phyloP scores from a whole-genome alignment of 2,797 vertebrate genomes.

The Xenops minutus region DNA sequence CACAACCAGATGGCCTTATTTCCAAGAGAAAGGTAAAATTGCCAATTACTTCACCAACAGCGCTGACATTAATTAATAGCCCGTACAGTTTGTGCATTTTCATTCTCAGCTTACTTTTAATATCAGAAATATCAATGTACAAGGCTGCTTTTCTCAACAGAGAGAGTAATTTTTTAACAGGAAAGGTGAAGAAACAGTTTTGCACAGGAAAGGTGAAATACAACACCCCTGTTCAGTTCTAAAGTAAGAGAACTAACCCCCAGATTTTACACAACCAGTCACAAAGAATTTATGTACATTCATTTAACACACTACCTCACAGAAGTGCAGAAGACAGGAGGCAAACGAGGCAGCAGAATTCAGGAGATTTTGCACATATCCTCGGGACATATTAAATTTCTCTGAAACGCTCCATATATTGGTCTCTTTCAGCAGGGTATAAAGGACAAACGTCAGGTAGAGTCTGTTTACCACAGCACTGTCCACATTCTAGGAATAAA shows the following conservation, averaged over 20 bases:
- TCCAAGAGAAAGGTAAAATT: not conserved
- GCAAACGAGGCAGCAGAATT: conserved; percentile 88
- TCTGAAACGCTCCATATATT: conserved; percentile 88
- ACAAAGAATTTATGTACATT: not conserved
- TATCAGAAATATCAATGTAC: not conserved
- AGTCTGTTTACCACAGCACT: conserved; percentile 78
- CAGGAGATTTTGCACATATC: conserved; percentile 89
- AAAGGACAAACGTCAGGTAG: conserved; percentile 88
- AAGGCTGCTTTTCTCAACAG: not conserved
- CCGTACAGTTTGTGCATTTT: not conserved
- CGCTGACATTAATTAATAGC: not conserved
- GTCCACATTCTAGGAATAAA: conserved; percentile 79
- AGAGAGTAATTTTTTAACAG: not conserved
- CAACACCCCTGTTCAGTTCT: not conserved
- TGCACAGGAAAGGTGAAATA: not conserved
- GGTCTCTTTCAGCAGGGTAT: conserved; percentile 85
- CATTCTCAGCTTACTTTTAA: not conserved
- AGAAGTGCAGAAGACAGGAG: conserved; percentile 91
- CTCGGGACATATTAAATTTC: conserved; percentile 86
- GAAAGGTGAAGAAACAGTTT: not conserved
- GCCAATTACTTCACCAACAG: not conserved
- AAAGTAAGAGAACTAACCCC: not conserved
- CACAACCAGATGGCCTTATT: not conserved
- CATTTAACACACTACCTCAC: conserved; percentile 80
- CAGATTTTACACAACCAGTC: not conserved